These are phyloP conservation scores for Zaprionus camerounensis DNA, from an alignment of 1,140 invertebrate genomes.

Conservation along the genomic window DNA sequence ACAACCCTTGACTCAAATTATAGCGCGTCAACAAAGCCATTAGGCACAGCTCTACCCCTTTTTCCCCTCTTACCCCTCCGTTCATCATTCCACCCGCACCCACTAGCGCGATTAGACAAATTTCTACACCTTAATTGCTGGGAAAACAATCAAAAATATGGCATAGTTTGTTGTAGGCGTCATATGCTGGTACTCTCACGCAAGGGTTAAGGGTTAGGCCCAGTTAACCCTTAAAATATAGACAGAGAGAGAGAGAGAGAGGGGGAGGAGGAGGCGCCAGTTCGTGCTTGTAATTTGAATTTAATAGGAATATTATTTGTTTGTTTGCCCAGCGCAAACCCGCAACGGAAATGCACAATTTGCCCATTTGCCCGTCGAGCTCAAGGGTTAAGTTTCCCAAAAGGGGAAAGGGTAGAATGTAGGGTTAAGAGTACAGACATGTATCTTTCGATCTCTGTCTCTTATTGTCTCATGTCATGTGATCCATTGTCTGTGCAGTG, in stretches of 20 bases:
- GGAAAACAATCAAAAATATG: slow-evolving; percentile 54
- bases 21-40: slow-evolving; percentile 47
- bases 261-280: slow-evolving; percentile 35
- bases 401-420: not conserved
- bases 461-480: slow-evolving; percentile 53
- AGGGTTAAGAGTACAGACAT: slow-evolving; percentile 4
- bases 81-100: slow-evolving; percentile 6
- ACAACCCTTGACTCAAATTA: slow-evolving; percentile 43
- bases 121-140: slow-evolving; percentile 66
- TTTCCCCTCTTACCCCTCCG: not conserved
- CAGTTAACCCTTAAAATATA: slow-evolving; percentile 36
- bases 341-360: slow-evolving; percentile 53
- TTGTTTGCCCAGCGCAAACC: slow-evolving; percentile 34
- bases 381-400: slow-evolving; percentile 50
- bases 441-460: slow-evolving; percentile 21
- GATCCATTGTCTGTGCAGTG: slow-evolving; percentile 44
- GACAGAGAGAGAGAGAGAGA: no score
- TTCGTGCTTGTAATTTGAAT: slow-evolving; percentile 71
- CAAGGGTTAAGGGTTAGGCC: slow-evolving; percentile 29
- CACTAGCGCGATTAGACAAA: slow-evolving; percentile 55
- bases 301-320: slow-evolving; percentile 73
- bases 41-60: not conserved
- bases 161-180: slow-evolving; percentile 31
- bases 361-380: slow-evolving; percentile 13
- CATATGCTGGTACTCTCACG: slow-evolving; percentile 57